phyloP scores from a whole-genome alignment of 2,888 invertebrate species.

The Dascillus cervinus region DNA sequence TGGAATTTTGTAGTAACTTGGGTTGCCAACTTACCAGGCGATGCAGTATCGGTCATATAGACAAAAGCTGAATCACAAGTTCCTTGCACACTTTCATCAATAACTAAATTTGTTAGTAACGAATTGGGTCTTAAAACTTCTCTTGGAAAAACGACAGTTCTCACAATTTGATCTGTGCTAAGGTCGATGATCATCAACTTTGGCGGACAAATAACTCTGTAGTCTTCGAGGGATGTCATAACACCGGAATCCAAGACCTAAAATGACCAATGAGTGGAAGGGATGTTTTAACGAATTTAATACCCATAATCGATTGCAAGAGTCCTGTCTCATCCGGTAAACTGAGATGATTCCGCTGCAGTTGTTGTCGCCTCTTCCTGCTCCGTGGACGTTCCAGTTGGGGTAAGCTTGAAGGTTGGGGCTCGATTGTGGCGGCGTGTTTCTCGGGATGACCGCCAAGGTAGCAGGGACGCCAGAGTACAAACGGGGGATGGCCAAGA shows the following conservation, averaged over 20 bases:
- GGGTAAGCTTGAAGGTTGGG: conserved; percentile 45
- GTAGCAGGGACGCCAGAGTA: conserved; percentile 72
- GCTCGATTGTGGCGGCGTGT: conserved; percentile 56
- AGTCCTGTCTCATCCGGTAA: conserved; percentile 66
- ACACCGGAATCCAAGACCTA: conserved; percentile 78
- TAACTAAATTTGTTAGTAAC: conserved; percentile 68
- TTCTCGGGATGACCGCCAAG: conserved; percentile 59
- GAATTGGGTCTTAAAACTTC: conserved; percentile 67
- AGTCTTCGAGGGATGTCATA: conserved; percentile 62
- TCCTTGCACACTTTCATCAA: conserved; percentile 62
- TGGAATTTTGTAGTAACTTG: too few species aligned
- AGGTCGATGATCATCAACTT: conserved; percentile 76
- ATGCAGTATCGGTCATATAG: conserved; percentile 76
- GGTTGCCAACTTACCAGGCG: conserved; percentile 60
- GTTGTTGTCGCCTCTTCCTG: conserved; percentile 62
- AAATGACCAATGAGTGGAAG: too few species aligned
- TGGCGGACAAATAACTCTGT: conserved; percentile 62
- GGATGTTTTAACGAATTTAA: not conserved
- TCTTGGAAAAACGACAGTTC: conserved; percentile 66
- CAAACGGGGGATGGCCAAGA: conserved; percentile 67
- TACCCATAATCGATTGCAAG: conserved; percentile 74
- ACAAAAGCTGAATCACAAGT: conserved; percentile 70
- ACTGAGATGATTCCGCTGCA: conserved; percentile 73
- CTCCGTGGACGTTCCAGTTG: conserved; percentile 59
- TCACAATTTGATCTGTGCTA: conserved; percentile 59